Conservation (phyloP, 2,797 vertebrate species). For the Pelobates cultripes region DNA sequence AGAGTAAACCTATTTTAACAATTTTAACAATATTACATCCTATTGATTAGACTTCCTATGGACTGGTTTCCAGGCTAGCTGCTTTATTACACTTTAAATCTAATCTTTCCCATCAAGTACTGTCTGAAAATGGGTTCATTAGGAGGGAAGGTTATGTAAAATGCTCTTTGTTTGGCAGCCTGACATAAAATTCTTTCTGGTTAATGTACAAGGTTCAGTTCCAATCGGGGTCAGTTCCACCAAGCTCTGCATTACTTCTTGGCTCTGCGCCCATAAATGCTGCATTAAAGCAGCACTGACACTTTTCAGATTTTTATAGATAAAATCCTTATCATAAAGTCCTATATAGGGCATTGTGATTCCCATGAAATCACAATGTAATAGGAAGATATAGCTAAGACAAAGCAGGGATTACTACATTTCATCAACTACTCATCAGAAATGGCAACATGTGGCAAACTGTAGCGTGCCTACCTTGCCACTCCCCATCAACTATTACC, state of each 20-base stretch:
- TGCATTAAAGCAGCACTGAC: constrained; percentile 56
- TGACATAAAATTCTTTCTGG: neutral
- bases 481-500: too few relatives aligned
- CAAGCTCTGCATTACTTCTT: constrained; percentile 31
- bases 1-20: too few relatives aligned
- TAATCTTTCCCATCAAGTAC: neutral
- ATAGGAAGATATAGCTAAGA: too few relatives aligned
- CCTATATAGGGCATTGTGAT: too few relatives aligned
- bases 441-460: too few relatives aligned
- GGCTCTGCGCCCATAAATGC: constrained; percentile 16
- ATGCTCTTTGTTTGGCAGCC: neutral
- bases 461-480: too few relatives aligned
- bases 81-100: neutral
- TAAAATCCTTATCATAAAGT: too few relatives aligned
- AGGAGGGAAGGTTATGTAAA: constrained; percentile 6
- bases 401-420: too few relatives aligned
- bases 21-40: too few relatives aligned
- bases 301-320: constrained; percentile 60
- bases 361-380: too few relatives aligned
- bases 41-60: too few relatives aligned
- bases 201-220: constrained; percentile 10
- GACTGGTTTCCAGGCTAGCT: neutral
- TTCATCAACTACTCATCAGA: too few relatives aligned
- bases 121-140: neutral
- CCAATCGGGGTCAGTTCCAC: constrained; percentile 14